Evolutionary conservation across 2,797 vertebrate genomes (phyloP).

Genomic region (Lepus townsendii): DNA sequence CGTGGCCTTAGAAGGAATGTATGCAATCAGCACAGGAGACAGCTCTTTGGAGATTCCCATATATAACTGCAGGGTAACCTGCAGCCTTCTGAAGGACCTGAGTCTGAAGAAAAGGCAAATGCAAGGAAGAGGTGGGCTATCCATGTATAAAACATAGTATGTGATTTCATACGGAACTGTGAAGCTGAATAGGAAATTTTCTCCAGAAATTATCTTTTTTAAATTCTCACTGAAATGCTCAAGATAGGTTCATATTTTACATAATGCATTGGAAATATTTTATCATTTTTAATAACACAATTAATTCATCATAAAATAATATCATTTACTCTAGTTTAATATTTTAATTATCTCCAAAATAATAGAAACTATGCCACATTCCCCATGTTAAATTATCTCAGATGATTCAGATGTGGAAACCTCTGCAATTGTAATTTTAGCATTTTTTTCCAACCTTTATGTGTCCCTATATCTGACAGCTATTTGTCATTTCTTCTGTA

Average conservation of each 20-base stretch:
- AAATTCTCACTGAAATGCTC: slow-evolving; percentile 8
- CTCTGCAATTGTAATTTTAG: not conserved
- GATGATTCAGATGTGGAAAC: not conserved
- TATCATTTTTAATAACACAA: slow-evolving; percentile 6
- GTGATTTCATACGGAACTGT: not conserved
- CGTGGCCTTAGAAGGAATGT: not conserved
- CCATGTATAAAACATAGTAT: not conserved
- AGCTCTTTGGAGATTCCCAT: not conserved
- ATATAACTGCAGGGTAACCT: not conserved
- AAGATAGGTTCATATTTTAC: not conserved
- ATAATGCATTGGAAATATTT: slow-evolving; percentile 34
- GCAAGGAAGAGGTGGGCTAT: not conserved
- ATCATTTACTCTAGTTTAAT: slow-evolving; percentile 39
- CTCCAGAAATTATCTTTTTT: slow-evolving; percentile 25
- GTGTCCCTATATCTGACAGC: not conserved
- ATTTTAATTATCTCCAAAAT: slow-evolving; percentile 24
- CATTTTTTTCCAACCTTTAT: not conserved
- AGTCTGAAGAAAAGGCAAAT: not conserved
- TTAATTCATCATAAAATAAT: slow-evolving; percentile 23
- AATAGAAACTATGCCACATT: not conserved
- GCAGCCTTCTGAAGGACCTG: not conserved
- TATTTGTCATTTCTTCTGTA: not conserved
- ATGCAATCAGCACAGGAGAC: not conserved
- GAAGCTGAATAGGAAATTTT: slow-evolving; percentile 23
- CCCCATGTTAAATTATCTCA: not conserved